These are phyloP conservation scores for Macquaria australasica DNA, from an alignment of 2,113 vertebrate species.

Conservation along the genomic window DNA sequence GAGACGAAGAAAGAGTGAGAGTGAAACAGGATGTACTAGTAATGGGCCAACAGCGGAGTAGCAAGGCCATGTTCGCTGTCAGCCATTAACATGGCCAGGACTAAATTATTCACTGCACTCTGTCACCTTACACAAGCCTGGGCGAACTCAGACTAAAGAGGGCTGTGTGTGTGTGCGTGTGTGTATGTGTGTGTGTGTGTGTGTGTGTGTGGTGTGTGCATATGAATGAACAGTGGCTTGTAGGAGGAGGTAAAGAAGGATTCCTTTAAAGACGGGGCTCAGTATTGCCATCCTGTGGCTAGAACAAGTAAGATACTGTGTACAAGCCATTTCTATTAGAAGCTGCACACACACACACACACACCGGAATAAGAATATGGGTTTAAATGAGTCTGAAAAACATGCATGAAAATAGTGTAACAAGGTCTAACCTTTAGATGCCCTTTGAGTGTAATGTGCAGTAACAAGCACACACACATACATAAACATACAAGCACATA, in stretches of 20 bases:
- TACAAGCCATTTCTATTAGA: background rate
- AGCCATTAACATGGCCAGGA: constrained; percentile 77
- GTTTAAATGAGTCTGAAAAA: constrained; percentile 38
- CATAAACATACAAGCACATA: constrained; percentile 22
- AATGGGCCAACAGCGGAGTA: constrained; percentile 64
- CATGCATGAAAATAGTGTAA: constrained; percentile 35
- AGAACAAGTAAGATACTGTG: constrained; percentile 41
- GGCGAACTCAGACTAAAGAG: constrained; percentile 69
- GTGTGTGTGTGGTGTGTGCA: constrained; percentile 2
- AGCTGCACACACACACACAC: background rate
- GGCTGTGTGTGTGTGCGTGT: constrained; percentile 27
- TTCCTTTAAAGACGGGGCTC: constrained; percentile 64
- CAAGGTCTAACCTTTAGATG: constrained; percentile 38
- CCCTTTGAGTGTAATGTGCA: constrained; percentile 30
- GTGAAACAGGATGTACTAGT: constrained; percentile 74
- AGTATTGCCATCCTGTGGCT: constrained; percentile 80
- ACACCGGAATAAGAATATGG: background rate
- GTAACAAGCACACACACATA: constrained; percentile 19
- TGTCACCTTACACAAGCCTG: constrained; percentile 81
- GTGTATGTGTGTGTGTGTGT: constrained; percentile 14
- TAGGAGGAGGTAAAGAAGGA: constrained; percentile 23
- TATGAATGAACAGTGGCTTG: constrained; percentile 44
- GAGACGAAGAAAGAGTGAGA: constrained; percentile 57
- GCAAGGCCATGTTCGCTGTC: constrained; percentile 79
- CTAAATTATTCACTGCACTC: constrained; percentile 83